Base-by-base conservation (phyloP, 1,140 invertebrate genomes). In the Catajapyx aquilonaris region DNA sequence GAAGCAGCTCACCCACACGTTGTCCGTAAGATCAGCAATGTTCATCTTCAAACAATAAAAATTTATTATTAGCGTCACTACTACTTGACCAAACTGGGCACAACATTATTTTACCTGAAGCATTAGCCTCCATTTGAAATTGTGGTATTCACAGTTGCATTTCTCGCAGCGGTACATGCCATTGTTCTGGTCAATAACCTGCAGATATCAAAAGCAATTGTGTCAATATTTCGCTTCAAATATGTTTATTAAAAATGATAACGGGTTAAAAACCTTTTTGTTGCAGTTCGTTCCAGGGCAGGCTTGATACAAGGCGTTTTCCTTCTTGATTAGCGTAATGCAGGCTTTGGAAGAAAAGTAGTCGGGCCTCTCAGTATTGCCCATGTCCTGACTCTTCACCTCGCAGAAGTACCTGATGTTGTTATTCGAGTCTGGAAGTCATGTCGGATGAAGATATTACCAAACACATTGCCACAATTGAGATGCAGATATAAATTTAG, bases 101-200 rank as follows among this genome's bases (percentile, higher is more conserved):
- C 33, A 17, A 37, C 38, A 33, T 42, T 16, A 31, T 71, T 71
- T 71, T 59, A 90, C 83, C 44, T 59, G 67, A 11, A 81, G 54
- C 32, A 96, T 64, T 40, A 94, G 56, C 31, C 88, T 66, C 59
- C 85, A 90, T 46, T 81, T 85, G 52, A 76, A 96, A 45, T 80
- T 77, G 0, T 76, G 71, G 52, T 69, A 84, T 40, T 85, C 80
- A 32, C 69, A 63, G 43, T 76, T 69, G 55, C 93, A 98, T 56
- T 95, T 95, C 54, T 97, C 93, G 56, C 94, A 98, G 41, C 85
- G 66, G 53, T 74, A 97, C 45, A 76, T 64, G 5, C 80, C 83
- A 54, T 88, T 87, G 31, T 77, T 71, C 51, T 76, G 66, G 59
- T 95, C 88, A 19, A 91, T 60, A 1, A 86, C 54, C 62, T 67